These are phyloP conservation scores for Hymenopus coronatus DNA, from an alignment of 2,888 invertebrate species.

Conservation along the genomic window DNA sequence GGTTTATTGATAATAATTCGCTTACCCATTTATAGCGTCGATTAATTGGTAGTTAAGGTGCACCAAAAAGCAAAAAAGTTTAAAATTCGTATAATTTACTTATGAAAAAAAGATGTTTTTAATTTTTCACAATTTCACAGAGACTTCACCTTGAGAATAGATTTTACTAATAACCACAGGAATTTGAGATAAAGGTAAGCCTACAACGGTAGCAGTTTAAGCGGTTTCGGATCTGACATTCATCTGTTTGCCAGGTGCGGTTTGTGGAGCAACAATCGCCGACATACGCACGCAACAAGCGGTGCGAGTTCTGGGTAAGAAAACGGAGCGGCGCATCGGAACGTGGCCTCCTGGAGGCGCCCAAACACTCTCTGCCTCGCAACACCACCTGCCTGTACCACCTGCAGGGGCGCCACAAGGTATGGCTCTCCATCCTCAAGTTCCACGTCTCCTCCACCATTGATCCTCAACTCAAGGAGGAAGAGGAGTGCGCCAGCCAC, in stretches of 20 bases:
- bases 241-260: conserved; percentile 58
- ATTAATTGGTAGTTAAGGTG: no score
- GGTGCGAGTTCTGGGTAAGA: conserved; percentile 83
- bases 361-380: conserved; percentile 79
- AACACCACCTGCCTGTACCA: conserved; percentile 89
- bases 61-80: no score
- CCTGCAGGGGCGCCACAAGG: conserved; percentile 72
- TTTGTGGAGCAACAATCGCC: conserved; percentile 82
- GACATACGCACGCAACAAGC: conserved; percentile 79
- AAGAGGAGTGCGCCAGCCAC: conserved; percentile 75
- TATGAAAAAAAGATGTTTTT: no score
- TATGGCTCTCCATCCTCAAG: conserved; percentile 84
- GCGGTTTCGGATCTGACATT: no score
- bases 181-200: no score
- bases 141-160: no score
- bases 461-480: conserved; percentile 54
- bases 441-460: conserved; percentile 71
- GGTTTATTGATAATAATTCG: no score
- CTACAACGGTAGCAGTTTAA: no score
- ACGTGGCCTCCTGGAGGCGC: conserved; percentile 77
- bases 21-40: no score
- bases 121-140: no score
- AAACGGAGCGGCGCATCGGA: conserved; percentile 56
- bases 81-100: no score
- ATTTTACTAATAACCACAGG: no score